Base-by-base conservation (phyloP, 2,113 vertebrate species). In the Ahaetulla prasina region DNA sequence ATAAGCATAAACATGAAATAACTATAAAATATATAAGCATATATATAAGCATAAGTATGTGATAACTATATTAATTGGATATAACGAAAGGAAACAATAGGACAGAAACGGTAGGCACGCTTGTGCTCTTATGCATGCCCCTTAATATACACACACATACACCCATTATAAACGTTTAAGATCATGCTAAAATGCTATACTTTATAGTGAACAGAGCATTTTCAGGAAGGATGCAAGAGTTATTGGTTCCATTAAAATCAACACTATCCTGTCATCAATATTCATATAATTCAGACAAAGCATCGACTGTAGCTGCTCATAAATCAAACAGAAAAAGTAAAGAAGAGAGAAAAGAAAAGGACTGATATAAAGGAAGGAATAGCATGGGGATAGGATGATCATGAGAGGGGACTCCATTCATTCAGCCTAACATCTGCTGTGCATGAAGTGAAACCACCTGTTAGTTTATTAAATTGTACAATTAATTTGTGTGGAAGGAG, bases 401-500 rank as follows among this genome's bases (percentile, higher is more conserved):
- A 93, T 1, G 57, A 97, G 96, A 94, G 94, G 95, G 95, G 93
- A 96, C 95, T 94, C 92, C 11, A 93, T 96, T 97, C 96, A 92
- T 97, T 97, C 96, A 94, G 91, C n/a, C 94, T 93, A 96, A 98
- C 97, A 97, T 97, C 98, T 98, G 97, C 97, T 97, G 50, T 0
- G 92, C 89, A 96, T 96, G 97, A 97, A 97, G 96, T 97, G 95
- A 97, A 98, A 97, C 97, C 98, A 98, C 97, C 97, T 98, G 97
- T 97, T 97, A 96, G 95, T 93, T 97, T 97, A 98, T 97, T 97
- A 97, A 97, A 97, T 93, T 94, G 95, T 91, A 93, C 96, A 96
- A 97, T 97, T 97, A 97, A 97, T 97, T 97, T 97, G 93, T 94
- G 95, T 96, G 96, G 95, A 96, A 97, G 96, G 95, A 94, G 97